Evolutionary conservation across 2,113 vertebrate species (phyloP), one percentile per base, ranked within the genome.

Genomic region (Donacobius atricapilla): DNA sequence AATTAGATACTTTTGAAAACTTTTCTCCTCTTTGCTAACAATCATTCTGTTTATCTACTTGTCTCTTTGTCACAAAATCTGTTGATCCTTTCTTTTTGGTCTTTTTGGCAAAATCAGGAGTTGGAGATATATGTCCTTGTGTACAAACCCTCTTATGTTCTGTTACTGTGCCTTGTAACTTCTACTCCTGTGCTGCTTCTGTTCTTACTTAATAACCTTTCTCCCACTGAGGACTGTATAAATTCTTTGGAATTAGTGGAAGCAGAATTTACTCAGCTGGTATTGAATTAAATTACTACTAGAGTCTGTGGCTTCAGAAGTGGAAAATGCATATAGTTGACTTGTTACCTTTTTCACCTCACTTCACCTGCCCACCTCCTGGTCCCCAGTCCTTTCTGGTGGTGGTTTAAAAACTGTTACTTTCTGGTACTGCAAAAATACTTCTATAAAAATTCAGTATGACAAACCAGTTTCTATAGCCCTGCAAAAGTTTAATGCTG

Each of bases 241-340:
- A 31, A 33, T 81, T 68, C 78, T 94, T 91, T n/a, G 76, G 45
- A 92, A 89, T 87, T 92, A 87, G 83, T 88, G 60, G 78, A 92
- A 92, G 51, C 84, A 70, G 63, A 60, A 83, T 94, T 77, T 92
- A 64, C 40, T 87, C 64, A 54, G 5, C 27, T 57, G n/a, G 35
- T 86, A 28, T 53, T 86, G 88, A 95, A 89, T 91, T 91, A 45
- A 83, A 11, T 86, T 87, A 30, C 68, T 66, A 0, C 13, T 61
- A 14, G 37, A 65, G 40, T 69, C 39, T 16, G 6, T 66, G 15
- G 15, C 35, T 77, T 94, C 64, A 80, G 64, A 66, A 89, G 51
- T 42, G 35, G 45, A 80, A 44, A 28, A 31, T 73, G 39, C 30
- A 22, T 90, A 10, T 22, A 45, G 23, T 47, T 87, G 81, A 57